These are phyloP conservation scores for Crossoptilon crossoptilon DNA, from an alignment of 2,797 vertebrate species.

Conservation along the genomic window DNA sequence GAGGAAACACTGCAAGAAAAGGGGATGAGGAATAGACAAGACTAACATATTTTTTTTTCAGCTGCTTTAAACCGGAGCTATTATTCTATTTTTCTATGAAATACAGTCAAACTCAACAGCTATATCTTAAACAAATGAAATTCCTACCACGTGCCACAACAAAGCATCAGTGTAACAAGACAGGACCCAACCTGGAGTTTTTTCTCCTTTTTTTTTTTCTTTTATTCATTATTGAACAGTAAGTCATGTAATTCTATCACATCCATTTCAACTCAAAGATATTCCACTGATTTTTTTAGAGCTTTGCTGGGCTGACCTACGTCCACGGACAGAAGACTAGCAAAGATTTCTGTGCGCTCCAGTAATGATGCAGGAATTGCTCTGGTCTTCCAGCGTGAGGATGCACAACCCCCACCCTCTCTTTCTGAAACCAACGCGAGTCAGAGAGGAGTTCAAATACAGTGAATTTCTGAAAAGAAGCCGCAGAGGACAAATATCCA, in stretches of 20 bases:
- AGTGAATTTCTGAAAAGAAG: background rate
- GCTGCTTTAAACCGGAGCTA: background rate
- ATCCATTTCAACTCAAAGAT: background rate
- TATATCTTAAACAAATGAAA: background rate
- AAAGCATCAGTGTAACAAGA: background rate
- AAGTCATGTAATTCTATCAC: background rate
- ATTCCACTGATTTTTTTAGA: background rate
- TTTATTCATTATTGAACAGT: background rate
- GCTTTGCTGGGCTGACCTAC: accelerated
- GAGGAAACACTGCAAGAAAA: background rate
- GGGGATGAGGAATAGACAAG: constrained; percentile 1
- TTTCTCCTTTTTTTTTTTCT: background rate
- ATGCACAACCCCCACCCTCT: background rate
- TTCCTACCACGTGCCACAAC: background rate
- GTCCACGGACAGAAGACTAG: accelerated
- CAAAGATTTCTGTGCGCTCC: background rate
- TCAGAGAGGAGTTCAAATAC: background rate
- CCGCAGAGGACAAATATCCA: background rate
- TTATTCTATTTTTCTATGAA: constrained; percentile 32
- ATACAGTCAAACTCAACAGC: background rate
- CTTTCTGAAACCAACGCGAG: background rate
- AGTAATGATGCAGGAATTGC: accelerated
- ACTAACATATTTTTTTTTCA: constrained; percentile 8
- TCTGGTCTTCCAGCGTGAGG: background rate
- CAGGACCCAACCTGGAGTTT: background rate